A percentile compares a stretch with the other conserved stretches of the same genome.
Evolutionary conservation across 2,113 vertebrate species (phyloP).

Genomic region (Ammodytes marinus): DNA sequence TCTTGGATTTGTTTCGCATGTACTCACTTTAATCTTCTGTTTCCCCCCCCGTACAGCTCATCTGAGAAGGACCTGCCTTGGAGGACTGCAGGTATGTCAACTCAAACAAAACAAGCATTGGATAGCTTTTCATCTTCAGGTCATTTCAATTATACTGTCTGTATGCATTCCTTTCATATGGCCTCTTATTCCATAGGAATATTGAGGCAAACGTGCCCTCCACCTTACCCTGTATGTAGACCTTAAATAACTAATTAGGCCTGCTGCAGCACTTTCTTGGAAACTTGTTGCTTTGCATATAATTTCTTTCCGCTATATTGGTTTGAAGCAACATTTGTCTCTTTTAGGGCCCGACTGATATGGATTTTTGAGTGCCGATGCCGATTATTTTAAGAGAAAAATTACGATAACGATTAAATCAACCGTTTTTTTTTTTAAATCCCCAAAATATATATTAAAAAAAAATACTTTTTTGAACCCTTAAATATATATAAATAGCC

Average conservation of each 20-base stretch:
- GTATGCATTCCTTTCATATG: neutral
- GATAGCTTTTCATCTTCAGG: neutral
- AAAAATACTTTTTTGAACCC: no score
- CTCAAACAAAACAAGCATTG: constrained; percentile 1
- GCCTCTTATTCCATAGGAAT: no score
- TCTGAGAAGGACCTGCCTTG: constrained; percentile 99
- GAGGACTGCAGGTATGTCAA: constrained; percentile 92
- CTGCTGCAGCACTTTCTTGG: neutral
- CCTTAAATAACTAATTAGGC: neutral
- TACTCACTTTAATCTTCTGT: constrained; percentile 37
- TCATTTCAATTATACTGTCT: neutral
- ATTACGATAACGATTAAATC: no score
- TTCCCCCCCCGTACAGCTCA: constrained; percentile 84
- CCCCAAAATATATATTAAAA: no score
- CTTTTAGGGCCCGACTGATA: neutral
- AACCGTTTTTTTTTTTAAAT: no score
- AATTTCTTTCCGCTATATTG: neutral
- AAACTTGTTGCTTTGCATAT: neutral
- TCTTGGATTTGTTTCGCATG: neutral
- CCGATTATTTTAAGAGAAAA: no score
- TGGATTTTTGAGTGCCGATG: no score
- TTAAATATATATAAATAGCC: no score
- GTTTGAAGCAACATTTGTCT: constrained; percentile 3
- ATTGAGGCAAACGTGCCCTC: neutral
- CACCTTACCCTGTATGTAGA: neutral